A percentile compares a stretch with the other conserved stretches of the same genome.
These are phyloP conservation scores for Heliconius himera DNA, from an alignment of 1,140 invertebrate species.

Conservation along the genomic window DNA sequence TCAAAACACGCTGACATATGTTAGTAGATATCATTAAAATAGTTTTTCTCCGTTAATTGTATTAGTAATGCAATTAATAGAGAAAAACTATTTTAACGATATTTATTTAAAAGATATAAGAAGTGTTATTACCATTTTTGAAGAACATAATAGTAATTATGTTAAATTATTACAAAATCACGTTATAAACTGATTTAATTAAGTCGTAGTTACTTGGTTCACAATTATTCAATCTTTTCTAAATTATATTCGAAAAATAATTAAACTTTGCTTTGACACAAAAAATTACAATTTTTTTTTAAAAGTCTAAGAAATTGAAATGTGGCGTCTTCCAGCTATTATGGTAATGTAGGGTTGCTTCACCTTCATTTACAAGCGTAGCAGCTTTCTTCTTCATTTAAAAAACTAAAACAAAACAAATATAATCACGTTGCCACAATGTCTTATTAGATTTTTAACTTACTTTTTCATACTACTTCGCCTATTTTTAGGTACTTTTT, in stretches of 20 bases:
- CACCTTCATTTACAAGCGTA: slow-evolving; percentile 70
- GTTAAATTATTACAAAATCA: slow-evolving; percentile 30
- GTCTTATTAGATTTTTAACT: slow-evolving; percentile 75
- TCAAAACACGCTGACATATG: too few relatives aligned
- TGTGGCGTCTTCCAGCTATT: slow-evolving; percentile 65
- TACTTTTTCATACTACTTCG: slow-evolving; percentile 73
- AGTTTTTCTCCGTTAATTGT: too few relatives aligned
- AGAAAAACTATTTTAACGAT: too few relatives aligned
- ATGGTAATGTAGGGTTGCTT: slow-evolving; percentile 72
- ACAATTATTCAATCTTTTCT: neutral
- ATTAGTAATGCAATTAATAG: too few relatives aligned
- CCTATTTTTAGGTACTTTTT: slow-evolving; percentile 48
- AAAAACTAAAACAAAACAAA: slow-evolving; percentile 72
- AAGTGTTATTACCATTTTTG: slow-evolving; percentile 25
- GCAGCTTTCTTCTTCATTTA: slow-evolving; percentile 63
- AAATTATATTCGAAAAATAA: neutral
- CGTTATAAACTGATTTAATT: slow-evolving; percentile 2
- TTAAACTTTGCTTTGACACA: neutral
- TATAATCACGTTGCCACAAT: slow-evolving; percentile 72
- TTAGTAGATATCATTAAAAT: neutral
- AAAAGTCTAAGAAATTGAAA: neutral
- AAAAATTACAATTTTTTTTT: neutral
- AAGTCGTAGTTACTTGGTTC: slow-evolving; percentile 5
- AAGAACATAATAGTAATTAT: slow-evolving; percentile 35
- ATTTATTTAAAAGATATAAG: too few relatives aligned